Evolutionary conservation across 2,797 vertebrate genomes (phyloP), one percentile per base, ranked within the genome.

Genomic region (Syncerus caffer): DNA sequence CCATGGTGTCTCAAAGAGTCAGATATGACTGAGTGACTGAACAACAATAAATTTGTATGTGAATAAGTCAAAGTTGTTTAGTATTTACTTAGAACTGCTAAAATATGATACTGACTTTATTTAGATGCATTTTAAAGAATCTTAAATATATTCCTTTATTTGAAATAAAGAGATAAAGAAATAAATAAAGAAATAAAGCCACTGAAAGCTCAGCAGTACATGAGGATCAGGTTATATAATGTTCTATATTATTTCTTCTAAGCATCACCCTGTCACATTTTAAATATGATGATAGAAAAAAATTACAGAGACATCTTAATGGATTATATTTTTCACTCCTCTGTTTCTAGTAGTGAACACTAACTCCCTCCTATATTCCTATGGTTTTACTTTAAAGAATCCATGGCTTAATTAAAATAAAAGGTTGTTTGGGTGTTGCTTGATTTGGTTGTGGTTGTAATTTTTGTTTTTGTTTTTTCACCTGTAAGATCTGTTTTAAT

Each of bases 211-310:
- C 47, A 16, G 14, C 14, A 42, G 31, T 71, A 71, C 16, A 14
- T 76, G 7, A 80, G 8, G 14, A 4, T 85, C 7, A 58, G 74
- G 10, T 58, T 93, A 31, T 86, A 50, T 80, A 53, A n/a, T 80
- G 29, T 74, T 85, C 15, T 87, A 8, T 51, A 84, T 96, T 90
- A 71, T 67, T 95, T 95, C 57, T 90, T 82, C 45, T 89, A 82
- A 92, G 34, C 7, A 25, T 11, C 45, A 31, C 11, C 2, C 8
- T 23, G 96, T 79, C 29, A 90, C 62, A 90, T 6, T 88, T 95
- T 64, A 87, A 92, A 57, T 79, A 55, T 21, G 67, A 78, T 47
- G 29, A 74, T n/a, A 58, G 45, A 47, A 88, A 76, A 94, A 47
- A 82, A 58, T 0, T 25, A 45, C 29, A 16, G 58, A 92, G 31